Base-by-base conservation (phyloP, 2,797 vertebrate genomes). In the Halcyon leucocephala region DNA sequence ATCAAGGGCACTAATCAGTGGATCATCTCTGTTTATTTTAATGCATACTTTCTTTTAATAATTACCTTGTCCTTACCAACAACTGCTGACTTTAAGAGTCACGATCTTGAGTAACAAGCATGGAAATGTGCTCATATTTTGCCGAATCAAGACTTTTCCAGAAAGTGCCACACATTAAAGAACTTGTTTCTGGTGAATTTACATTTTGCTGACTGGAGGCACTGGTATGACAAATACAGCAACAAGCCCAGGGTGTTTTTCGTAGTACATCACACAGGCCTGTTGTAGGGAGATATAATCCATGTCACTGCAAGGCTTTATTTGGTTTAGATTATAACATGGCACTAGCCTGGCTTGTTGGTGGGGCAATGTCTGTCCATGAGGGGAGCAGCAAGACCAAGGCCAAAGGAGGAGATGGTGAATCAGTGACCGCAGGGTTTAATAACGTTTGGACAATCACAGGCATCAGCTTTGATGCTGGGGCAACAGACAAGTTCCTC, bases 11-110 rank as follows among this genome's bases (percentile, higher is more conserved):
- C 42, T 42, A 42, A 42, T 89, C 33, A 85, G 41, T 52, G 44
- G 55, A 54, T 77, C 73, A 55, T 73, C 67, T 52, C 3, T 83
- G 52, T 77, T 95, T 95, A 90, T 86, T 89, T 90, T 90, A 77
- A 82, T 52, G 39, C 71, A 33, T 48, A 39, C 61, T 89, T 95
- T 82, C 74, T 89, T 92, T 92, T 73, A 82, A 71, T 87, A 85
- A 73, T 90, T 81, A 89, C 74, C 64, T 57, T 77, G 51, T 72
- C 54, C 22, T 84, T 70, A 48, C 19, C 52, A 82, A 51, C 60
- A 54, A 9, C 44, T 51, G 13, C 4, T 18, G 37, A 77, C 74
- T 89, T 82, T 82, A 74, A 3, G 39, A 90, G 58, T 85, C 57
- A 64, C 52, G 28, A 11, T 58, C 49, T 82, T 69, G 64, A 78